Conservation (phyloP, 2,888 invertebrate species). For the Diplazon laetatorius region DNA sequence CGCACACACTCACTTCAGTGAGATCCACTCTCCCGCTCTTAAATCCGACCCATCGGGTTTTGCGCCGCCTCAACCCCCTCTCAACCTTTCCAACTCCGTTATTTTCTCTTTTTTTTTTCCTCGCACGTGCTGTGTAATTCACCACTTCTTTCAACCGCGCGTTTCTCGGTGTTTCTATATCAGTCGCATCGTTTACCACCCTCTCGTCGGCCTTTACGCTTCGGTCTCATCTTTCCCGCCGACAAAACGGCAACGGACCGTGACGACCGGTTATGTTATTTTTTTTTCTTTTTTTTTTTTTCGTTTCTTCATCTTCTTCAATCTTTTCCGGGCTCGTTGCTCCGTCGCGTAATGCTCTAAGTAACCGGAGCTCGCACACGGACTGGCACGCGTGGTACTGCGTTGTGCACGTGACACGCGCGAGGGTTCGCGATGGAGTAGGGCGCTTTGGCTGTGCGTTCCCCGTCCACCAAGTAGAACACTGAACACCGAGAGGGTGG, state of each 20-base stretch:
- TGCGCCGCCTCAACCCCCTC: slow-evolving; percentile 33
- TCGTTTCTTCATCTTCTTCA: neutral
- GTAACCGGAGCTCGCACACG: slow-evolving; percentile 72
- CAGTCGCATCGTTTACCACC: slow-evolving; percentile 11
- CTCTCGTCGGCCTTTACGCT: neutral
- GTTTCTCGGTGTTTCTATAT: slow-evolving; percentile 40
- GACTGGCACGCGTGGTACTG: slow-evolving; percentile 72
- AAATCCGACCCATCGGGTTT: slow-evolving; percentile 38
- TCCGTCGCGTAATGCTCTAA: slow-evolving; percentile 56
- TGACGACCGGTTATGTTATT: neutral
- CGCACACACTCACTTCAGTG: slow-evolving; percentile 51
- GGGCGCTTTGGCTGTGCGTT: slow-evolving; percentile 52
- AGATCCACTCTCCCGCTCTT: slow-evolving; percentile 56
- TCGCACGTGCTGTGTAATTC: no score
- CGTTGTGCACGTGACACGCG: slow-evolving; percentile 78
- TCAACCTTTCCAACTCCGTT: slow-evolving; percentile 8
- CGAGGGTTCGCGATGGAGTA: slow-evolving; percentile 57
- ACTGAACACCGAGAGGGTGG: slow-evolving; percentile 70
- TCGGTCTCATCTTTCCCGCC: slow-evolving; percentile 51
- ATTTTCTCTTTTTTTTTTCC: slow-evolving; percentile 18
- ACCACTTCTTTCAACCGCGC: neutral
- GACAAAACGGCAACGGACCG: slow-evolving; percentile 51
- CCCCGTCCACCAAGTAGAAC: slow-evolving; percentile 72
- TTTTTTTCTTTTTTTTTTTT: slow-evolving; percentile 18
- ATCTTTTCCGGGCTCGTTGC: slow-evolving; percentile 59